Base-by-base conservation (phyloP, 2,113 vertebrate species). In the Peromyscus leucopus region DNA sequence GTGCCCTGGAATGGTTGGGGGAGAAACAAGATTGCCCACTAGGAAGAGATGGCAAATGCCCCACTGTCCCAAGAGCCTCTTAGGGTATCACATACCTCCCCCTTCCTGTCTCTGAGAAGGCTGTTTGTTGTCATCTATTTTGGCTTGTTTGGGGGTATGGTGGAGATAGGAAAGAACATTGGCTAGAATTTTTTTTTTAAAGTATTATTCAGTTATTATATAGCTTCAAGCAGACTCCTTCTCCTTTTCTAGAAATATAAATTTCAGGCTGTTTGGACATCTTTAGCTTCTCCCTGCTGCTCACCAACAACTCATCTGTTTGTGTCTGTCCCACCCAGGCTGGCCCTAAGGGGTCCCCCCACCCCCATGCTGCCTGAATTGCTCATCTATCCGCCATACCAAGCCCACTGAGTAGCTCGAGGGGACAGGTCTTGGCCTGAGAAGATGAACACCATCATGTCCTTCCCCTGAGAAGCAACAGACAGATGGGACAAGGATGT, bases 201-300 rank as follows among this genome's bases (percentile, higher is more conserved):
- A 69, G 48, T 57, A 2, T 33, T 72, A 55, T 57, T 91, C 91
- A 76, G 31, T 82, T 69, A 67, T n/a, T n/a, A 2, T 13, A 36
- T 46, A 89, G 19, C 42, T 94, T 90, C 75, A 61, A 89, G 67
- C 15, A 89, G 61, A 86, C 51, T 87, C n/a, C 22, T 46, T 75
- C 92, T 78, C 59, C n/a, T 96, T 36, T 86, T 93, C 33, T 31
- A 76, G 57, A 76, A 89, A 65, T 48, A 55, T 33, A 28, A 5
- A 55, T 90, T 83, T 92, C 21, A 1, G 46, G 31, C n/a, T 71
- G 24, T 55, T 46, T 22, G 33, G 33, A 67, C 28, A 51, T 63
- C 69, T 91, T 91, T 36, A 90, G n/a, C 65, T 65, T 39, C 8
- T 55, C 10, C 6, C 59, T 51, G 2, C 46, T 4, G 1, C 15